Evolutionary conservation across 2,888 invertebrate genomes (phyloP).

Genomic region (Thereva nobilitata): DNA sequence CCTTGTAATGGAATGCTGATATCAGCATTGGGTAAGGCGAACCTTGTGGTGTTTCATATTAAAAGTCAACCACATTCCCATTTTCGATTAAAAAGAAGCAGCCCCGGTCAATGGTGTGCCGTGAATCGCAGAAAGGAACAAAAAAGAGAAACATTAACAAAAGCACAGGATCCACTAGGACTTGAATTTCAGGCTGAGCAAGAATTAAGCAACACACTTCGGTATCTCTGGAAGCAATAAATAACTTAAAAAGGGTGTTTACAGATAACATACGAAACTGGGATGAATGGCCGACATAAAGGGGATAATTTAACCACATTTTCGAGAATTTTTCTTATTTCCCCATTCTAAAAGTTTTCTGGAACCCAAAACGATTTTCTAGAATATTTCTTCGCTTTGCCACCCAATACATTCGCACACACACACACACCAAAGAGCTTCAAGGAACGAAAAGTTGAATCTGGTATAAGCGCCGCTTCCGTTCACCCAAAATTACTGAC

Average conservation of each 20-base stretch:
- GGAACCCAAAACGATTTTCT: slow-evolving; percentile 14
- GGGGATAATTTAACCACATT: slow-evolving; percentile 32
- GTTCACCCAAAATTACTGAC: slow-evolving; percentile 27
- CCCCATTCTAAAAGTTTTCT: background rate
- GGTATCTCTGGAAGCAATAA: slow-evolving; percentile 26
- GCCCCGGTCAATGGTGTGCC: background rate
- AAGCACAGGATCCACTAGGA: background rate
- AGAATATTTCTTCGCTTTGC: slow-evolving; percentile 26
- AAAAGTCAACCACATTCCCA: slow-evolving; percentile 30
- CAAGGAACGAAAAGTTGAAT: background rate
- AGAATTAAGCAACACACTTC: slow-evolving; percentile 2
- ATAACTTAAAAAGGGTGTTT: slow-evolving; percentile 32
- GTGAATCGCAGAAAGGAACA: background rate
- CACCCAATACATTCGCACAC: background rate
- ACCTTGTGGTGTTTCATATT: background rate
- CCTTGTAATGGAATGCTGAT: background rate
- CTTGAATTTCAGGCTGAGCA: background rate
- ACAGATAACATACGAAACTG: slow-evolving; percentile 33
- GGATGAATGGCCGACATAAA: slow-evolving; percentile 34
- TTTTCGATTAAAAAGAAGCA: slow-evolving; percentile 32
- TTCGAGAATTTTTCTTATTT: slow-evolving; percentile 20
- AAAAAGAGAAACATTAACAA: background rate
- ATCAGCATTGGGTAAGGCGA: background rate
- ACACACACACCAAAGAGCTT: too few species aligned
- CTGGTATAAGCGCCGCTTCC: slow-evolving; percentile 8